Base-by-base conservation (phyloP, 2,888 invertebrate species). In the Strigamia transsilvanica region DNA sequence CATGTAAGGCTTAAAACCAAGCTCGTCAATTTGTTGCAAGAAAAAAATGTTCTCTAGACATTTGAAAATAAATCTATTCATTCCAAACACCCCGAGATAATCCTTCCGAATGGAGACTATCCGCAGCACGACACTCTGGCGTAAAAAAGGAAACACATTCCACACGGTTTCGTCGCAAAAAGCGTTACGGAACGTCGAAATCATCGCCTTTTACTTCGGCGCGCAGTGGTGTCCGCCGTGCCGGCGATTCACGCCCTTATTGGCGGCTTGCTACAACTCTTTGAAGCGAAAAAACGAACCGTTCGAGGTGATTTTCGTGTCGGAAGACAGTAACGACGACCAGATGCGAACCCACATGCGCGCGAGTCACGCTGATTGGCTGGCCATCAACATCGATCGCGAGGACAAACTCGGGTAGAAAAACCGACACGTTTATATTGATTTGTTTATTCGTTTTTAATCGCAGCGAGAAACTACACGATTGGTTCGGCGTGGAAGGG, bases 291-390 rank as follows among this genome's bases (percentile, higher is more conserved):
- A 84, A 9, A 86, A 85, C 10, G 85, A 85, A 15, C 85, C 86
- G 2, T 86, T 90, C 83, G 89, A 90, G 85, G 86, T 90, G 23
- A 86, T 90, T n/a, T 90, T 90, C 84, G 87, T 90, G 18, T 89
- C 89, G 41, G 88, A 88, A 56, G 90, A 90, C 84, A 85, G 87
- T 13, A 85, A 86, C 46, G 87, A 87, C 61, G 85, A 84, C 0
- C 85, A 85, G 15, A 87, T 88, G 83, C 85, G 86, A 5, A 85
- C 85, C 12, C 90, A 90, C 84, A 88, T 88, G 85, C 84, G 84
- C 2, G 86, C 86, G 77, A 88, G 87, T 84, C 90, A 90, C 81
- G 90, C 90, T 85, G 86, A 88, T 82, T 88, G 88, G 88, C 86
- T 87, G 73, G 12, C 46, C 0, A 5, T 46, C 1, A 46, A 13